Evolutionary conservation across 2,113 vertebrate genomes (phyloP).

Genomic region (Scytalopus superciliaris): DNA sequence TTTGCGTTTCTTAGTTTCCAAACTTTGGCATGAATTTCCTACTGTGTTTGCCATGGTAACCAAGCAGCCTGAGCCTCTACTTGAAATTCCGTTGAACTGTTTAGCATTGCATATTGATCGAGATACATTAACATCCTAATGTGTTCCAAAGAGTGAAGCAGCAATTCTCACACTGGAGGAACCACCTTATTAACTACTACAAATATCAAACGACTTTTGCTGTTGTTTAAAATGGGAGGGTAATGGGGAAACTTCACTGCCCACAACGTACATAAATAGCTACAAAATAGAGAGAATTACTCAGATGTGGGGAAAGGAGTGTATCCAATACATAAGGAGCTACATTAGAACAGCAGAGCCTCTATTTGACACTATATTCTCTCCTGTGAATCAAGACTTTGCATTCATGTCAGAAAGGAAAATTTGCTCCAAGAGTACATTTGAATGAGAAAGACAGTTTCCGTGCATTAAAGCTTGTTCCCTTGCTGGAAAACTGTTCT

Average conservation of each 20-base stretch:
- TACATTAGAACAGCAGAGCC: not conserved
- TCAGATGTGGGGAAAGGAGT: not conserved
- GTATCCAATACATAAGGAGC: not conserved
- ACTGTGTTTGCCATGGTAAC: conserved; percentile 61
- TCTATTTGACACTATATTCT: not conserved
- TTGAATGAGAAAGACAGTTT: not conserved
- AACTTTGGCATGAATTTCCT: conserved; percentile 44
- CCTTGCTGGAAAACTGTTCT: not conserved
- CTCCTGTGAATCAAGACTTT: not conserved
- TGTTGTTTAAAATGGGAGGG: not conserved
- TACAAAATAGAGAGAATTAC: not conserved
- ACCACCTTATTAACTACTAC: not conserved
- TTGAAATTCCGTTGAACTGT: conserved; percentile 44
- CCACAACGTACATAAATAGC: not conserved
- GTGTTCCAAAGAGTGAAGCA: not conserved
- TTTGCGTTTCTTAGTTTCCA: conserved; percentile 25
- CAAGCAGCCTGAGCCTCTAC: conserved; percentile 21
- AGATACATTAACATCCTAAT: not conserved
- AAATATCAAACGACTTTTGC: not conserved
- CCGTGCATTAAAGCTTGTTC: not conserved
- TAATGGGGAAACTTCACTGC: not conserved
- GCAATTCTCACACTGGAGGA: not conserved
- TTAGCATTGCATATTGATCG: conserved; percentile 15
- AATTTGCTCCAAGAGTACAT: not conserved
- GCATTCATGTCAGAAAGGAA: not conserved